Evolutionary conservation across 2,888 invertebrate species (phyloP).

Genomic region (Scotopteryx bipunctaria): DNA sequence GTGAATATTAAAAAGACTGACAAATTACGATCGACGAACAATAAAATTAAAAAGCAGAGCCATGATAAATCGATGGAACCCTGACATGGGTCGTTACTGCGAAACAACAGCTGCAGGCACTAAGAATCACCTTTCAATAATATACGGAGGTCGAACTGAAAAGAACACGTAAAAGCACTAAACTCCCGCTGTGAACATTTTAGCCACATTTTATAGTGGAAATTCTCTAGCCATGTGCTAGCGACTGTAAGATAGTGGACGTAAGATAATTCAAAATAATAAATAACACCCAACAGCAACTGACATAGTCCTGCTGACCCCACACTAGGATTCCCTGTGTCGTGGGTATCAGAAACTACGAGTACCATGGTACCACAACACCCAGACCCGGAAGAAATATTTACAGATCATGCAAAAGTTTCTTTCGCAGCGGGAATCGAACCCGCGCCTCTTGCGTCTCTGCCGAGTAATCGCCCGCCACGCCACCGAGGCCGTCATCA

Average conservation of each 20-base stretch:
- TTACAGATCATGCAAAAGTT: too few relatives aligned
- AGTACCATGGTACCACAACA: too few relatives aligned
- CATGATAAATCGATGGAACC: constrained; percentile 14
- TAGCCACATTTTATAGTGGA: neutral
- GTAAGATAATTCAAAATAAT: neutral
- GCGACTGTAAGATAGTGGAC: neutral
- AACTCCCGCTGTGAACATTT: constrained; percentile 29
- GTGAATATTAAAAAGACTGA: too few relatives aligned
- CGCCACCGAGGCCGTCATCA: too few relatives aligned
- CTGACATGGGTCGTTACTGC: constrained; percentile 13
- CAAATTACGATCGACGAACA: neutral
- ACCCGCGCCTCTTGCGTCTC: too few relatives aligned
- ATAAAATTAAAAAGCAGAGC: neutral
- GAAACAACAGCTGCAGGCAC: constrained; percentile 23
- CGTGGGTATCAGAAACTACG: too few relatives aligned
- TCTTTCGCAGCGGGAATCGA: too few relatives aligned
- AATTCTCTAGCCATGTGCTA: neutral
- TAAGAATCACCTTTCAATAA: constrained; percentile 37
- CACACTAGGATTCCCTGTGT: too few relatives aligned
- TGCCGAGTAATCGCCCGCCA: too few relatives aligned
- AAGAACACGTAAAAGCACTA: constrained; percentile 49
- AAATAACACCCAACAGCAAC: too few relatives aligned
- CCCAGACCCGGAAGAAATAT: too few relatives aligned
- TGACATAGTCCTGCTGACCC: too few relatives aligned
- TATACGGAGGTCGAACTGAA: constrained; percentile 24